Base-by-base conservation (phyloP, 1,140 invertebrate species). In the Papilio polyxenes region DNA sequence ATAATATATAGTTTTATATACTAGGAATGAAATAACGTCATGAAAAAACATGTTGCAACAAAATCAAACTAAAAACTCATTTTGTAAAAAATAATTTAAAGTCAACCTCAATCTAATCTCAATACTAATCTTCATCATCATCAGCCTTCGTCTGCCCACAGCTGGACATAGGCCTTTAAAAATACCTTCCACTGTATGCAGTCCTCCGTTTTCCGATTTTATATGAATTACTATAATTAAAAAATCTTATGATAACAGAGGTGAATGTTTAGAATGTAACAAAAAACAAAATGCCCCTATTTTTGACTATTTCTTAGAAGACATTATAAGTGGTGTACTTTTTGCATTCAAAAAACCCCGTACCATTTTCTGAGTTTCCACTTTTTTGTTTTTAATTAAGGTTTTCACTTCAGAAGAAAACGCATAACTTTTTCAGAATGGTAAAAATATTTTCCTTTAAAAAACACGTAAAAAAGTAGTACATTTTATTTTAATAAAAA, bases 381-480 rank as follows among this genome's bases (percentile, higher is more conserved):
- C 65, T 37, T 37, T n/a, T 69, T 11, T 65, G 23, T 31, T 65
- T 69, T 69, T 69, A 69, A 69, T 69, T 69, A 31, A 13, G 65
- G 65, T 69, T 23, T n/a, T 62, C 59, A 62, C 23, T 59, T 65
- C 13, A 37, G 65, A 69, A 69, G 10, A 69, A 69, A 69, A 37
- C 15, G 65, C 65, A 69, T 37, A 69, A 37, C 8, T 62, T 62
- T 62, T 62, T 4, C 59, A 59, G 17, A 62, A 9, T 20, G n/a
- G 59, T 62, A 20, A 20, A 23, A 37, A 69, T 37, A 31, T 15
- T 65, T 31, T 59, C 6, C 23, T 69, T 31, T 4, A 69, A 11
- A 37, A 13, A 69, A 15, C 11, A 53, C 13, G 40, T 44, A 20
- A 62, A 31, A 31, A 62, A 62, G 8, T 62, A 69, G 9, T 10